Evolutionary conservation across 2,888 invertebrate species (phyloP).

Genomic region (Phortica okadai): DNA sequence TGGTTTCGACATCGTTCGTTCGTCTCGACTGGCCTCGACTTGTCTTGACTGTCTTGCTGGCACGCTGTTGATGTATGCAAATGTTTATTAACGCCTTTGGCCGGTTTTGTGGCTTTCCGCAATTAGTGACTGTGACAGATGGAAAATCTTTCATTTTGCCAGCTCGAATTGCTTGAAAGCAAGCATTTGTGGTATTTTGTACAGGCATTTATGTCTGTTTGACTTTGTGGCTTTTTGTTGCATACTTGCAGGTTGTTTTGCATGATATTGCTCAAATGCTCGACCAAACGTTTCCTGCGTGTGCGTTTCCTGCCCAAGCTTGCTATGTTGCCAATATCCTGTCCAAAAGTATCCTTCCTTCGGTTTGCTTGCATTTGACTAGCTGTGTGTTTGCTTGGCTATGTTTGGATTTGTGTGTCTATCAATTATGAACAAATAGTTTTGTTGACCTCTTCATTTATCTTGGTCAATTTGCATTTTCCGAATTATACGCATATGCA

Average conservation of each 20-base stretch:
- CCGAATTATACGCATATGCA: too few species aligned
- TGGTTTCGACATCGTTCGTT: background rate
- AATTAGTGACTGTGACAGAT: background rate
- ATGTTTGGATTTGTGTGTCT: background rate
- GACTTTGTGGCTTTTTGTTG: background rate
- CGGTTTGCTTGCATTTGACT: background rate
- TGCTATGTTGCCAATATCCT: conserved; percentile 8
- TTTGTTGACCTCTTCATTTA: too few species aligned
- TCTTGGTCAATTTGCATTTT: too few species aligned
- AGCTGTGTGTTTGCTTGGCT: background rate
- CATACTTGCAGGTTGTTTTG: conserved; percentile 5
- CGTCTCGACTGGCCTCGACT: background rate
- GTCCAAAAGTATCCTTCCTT: background rate
- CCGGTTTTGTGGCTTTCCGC: conserved; percentile 7
- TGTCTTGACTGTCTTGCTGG: background rate
- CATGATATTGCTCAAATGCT: background rate
- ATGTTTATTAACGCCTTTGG: conserved; percentile 3
- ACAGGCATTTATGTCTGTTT: background rate
- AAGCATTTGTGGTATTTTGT: background rate
- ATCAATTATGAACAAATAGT: too few species aligned
- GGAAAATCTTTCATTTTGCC: background rate
- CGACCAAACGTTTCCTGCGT: conserved; percentile 1
- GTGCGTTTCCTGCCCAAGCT: conserved; percentile 1
- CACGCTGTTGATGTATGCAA: background rate
- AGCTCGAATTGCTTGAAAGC: background rate